Base-by-base conservation (phyloP, 1,140 invertebrate species). In the Cryptotermes secundus region DNA sequence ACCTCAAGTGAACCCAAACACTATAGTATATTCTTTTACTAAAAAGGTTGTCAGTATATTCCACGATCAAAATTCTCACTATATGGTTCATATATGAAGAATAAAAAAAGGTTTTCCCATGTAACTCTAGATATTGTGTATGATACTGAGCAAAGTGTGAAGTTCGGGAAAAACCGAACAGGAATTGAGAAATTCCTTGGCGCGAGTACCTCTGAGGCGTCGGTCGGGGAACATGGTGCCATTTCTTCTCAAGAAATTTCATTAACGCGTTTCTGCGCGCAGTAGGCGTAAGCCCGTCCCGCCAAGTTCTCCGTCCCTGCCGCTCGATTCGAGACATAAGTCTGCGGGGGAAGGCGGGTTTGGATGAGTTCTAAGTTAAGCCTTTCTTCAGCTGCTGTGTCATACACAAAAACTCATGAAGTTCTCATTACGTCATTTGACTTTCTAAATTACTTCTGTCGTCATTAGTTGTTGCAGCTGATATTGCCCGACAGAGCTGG, bases 241-340 rank as follows among this genome's bases (percentile, higher is more conserved):
- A 24, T 26, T 34, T 83, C n/a, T n/a, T n/a, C n/a, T n/a, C 82
- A 83, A 83, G 82, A 83, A 83, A 83, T 83, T 83, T 83, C 82
- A 83, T 83, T 83, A 83, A 83, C 82, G 82, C 81, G n/a, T 42
- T 35, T 24, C 81, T 36, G 10, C 31, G 79, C 34, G 12, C 31
- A 34, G 79, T 31, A 1, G 34, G 12, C 34, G n/a, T 36, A 12
- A 24, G 12, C 16, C 79, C 79, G 6, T 16, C 34, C 81, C 81
- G 22, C 81, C 35, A 9, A 3, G 3, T 26, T 10, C 38, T 6
- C 3, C 81, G 3, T 31, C 38, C 38, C 38, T 24, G 26, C 38
- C 3, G 53, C 53, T 26, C 3, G 3, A 59, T 59, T 6, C 6
- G 19, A 19, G 53, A 4, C 24, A 22, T 59, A 26, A 9, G 3